phyloP scores from a whole-genome alignment of 2,888 invertebrate genomes.

The Drosophila ustulata region DNA sequence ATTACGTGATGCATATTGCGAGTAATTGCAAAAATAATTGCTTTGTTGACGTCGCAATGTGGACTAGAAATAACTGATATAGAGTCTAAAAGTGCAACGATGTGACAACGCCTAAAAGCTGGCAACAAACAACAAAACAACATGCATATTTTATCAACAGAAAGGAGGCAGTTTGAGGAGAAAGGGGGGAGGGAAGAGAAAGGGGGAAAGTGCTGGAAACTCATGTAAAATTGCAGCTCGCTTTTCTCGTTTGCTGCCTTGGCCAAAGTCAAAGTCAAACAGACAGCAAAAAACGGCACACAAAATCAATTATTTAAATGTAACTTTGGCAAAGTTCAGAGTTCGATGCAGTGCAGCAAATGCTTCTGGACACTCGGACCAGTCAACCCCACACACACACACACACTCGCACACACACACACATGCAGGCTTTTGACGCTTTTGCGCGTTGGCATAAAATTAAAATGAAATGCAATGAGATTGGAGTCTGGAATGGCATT shows the following conservation, averaged over 20 bases:
- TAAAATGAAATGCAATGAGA: conserved; percentile 66
- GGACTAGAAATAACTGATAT: conserved; percentile 3
- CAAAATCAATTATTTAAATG: conserved; percentile 76
- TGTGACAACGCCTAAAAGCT: conserved; percentile 50
- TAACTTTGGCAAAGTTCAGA: conserved; percentile 55
- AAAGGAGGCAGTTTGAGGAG: not conserved
- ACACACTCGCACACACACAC: not conserved
- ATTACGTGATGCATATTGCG: not conserved
- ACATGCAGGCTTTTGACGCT: conserved; percentile 14
- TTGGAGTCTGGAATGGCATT: conserved; percentile 26
- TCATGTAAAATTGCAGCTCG: conserved; percentile 22
- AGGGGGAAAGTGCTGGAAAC: conserved; percentile 1
- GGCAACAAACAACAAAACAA: conserved; percentile 33
- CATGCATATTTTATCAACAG: conserved; percentile 43
- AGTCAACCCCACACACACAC: not conserved
- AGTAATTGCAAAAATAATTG: not conserved
- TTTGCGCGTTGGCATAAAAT: conserved; percentile 61
- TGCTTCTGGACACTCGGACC: conserved; percentile 16
- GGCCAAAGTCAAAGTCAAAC: conserved; percentile 21
- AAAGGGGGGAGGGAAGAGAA: too few species aligned
- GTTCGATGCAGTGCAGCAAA: conserved; percentile 49
- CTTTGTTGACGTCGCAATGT: not conserved
- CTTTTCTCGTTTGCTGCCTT: conserved; percentile 1
- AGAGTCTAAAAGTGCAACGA: conserved; percentile 14
- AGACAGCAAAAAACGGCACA: conserved; percentile 29